A percentile compares a stretch with the other conserved stretches of the same genome.
Conservation (phyloP, 2,113 vertebrate species). For the Pomatostomus ruficeps region DNA sequence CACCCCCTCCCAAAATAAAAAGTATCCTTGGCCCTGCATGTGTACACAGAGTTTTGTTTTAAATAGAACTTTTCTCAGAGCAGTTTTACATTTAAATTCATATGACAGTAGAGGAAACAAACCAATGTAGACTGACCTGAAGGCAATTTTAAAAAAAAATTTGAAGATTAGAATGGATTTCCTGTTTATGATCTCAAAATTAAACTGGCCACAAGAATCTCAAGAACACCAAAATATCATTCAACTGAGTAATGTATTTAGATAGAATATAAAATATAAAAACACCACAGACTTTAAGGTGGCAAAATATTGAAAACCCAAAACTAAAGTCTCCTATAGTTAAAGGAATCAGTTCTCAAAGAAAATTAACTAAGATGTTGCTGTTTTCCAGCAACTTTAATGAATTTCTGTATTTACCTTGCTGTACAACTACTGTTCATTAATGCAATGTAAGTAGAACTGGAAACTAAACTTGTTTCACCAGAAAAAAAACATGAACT, state of each 20-base stretch:
- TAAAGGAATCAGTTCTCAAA: not conserved
- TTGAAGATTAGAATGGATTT: not conserved
- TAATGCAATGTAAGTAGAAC: not conserved
- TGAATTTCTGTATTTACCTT: not conserved
- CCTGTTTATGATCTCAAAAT: not conserved
- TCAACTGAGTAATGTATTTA: not conserved
- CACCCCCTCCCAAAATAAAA: not conserved
- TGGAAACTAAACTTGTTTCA: not conserved
- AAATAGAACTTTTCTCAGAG: not conserved
- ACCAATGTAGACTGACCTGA: not conserved
- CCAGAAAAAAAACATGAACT: not conserved
- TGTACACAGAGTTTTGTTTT: not conserved
- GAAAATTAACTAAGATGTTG: not conserved
- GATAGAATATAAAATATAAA: not conserved
- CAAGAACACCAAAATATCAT: not conserved
- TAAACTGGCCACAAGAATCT: not conserved
- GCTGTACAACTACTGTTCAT: not conserved
- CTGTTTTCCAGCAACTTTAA: not conserved
- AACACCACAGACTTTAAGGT: not conserved
- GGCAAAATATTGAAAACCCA: not conserved
- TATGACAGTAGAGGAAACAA: not conserved
- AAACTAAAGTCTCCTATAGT: fast-evolving
- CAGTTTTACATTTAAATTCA: not conserved
- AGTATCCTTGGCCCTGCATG: not conserved
- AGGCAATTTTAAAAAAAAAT: not conserved